These are phyloP conservation scores for Pollachius pollachius DNA, from an alignment of 2,113 vertebrate genomes.

Conservation along the genomic window DNA sequence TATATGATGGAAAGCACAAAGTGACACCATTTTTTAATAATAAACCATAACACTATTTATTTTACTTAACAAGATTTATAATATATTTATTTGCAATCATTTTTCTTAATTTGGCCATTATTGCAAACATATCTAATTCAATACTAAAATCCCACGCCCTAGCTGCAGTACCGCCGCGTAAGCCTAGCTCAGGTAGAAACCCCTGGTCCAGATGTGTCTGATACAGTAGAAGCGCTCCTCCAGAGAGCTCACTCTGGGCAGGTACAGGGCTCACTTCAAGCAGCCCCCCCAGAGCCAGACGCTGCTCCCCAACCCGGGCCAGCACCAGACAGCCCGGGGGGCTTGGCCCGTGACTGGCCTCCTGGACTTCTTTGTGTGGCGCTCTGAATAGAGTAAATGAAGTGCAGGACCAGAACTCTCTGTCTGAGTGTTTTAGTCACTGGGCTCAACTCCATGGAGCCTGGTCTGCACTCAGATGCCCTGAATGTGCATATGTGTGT, in stretches of 20 bases:
- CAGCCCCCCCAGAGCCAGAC: constrained; percentile 23
- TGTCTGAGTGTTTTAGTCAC: constrained; percentile 27
- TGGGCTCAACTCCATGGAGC: constrained; percentile 20
- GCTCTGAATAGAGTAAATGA: constrained; percentile 44
- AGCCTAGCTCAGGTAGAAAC: too few relatives aligned
- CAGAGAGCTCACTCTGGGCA: constrained; percentile 4
- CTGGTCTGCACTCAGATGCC: constrained; percentile 25
- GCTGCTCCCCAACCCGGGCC: constrained; percentile 22
- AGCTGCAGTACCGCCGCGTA: too few relatives aligned
- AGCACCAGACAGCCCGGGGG: constrained; percentile 30
- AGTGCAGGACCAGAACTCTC: constrained; percentile 28
- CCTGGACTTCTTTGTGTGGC: constrained; percentile 23
- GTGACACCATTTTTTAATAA: too few relatives aligned
- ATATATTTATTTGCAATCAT: too few relatives aligned
- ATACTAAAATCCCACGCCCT: too few relatives aligned
- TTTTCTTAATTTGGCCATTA: too few relatives aligned
- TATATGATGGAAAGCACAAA: too few relatives aligned
- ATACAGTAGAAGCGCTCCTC: neutral
- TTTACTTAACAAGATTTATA: too few relatives aligned
- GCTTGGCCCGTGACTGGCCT: neutral
- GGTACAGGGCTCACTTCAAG: constrained; percentile 14
- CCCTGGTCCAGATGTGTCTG: neutral
- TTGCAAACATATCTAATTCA: too few relatives aligned
- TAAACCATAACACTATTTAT: too few relatives aligned
- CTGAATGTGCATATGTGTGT: neutral